Conservation (phyloP, 2,888 invertebrate genomes). For the Erebia palarica region DNA sequence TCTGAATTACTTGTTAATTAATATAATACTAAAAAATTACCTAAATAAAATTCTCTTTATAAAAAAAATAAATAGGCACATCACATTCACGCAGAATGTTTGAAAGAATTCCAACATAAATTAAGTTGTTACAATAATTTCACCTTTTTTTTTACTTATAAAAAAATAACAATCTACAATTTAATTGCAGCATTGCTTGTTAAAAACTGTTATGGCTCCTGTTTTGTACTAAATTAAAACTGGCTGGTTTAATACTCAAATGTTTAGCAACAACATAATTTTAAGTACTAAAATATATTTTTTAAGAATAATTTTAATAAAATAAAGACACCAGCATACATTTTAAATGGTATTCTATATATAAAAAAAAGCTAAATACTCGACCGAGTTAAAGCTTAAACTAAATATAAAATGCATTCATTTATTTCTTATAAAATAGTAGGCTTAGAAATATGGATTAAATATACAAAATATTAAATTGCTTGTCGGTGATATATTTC, state of each 20-base stretch:
- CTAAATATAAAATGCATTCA: slow-evolving; percentile 48
- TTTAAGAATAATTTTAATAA: slow-evolving; percentile 24
- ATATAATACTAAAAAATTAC: slow-evolving; percentile 52
- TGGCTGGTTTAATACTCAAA: slow-evolving; percentile 30
- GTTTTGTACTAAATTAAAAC: slow-evolving; percentile 68
- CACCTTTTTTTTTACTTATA: slow-evolving; percentile 56
- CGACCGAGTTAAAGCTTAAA: slow-evolving; percentile 43
- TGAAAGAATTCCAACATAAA: slow-evolving; percentile 58
- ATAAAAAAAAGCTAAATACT: slow-evolving; percentile 29
- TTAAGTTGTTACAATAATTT: slow-evolving; percentile 57
- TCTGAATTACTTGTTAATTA: slow-evolving; percentile 36
- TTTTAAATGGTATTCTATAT: slow-evolving; percentile 16
- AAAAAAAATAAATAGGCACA: slow-evolving; percentile 78
- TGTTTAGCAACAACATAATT: slow-evolving; percentile 17
- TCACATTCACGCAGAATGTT: slow-evolving; percentile 71
- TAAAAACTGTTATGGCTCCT: slow-evolving; percentile 65
- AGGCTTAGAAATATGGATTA: slow-evolving; percentile 43
- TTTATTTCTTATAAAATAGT: slow-evolving; percentile 43
- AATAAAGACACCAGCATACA: slow-evolving; percentile 24
- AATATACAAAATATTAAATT: slow-evolving; percentile 48
- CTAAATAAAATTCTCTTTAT: slow-evolving; percentile 68
- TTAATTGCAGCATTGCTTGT: slow-evolving; percentile 67
- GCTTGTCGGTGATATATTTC: slow-evolving; percentile 39
- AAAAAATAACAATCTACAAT: slow-evolving; percentile 68
- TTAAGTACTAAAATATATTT: slow-evolving; percentile 37